Base-by-base conservation (phyloP, 2,113 vertebrate species). In the Ophthalmolycus amberensis region DNA sequence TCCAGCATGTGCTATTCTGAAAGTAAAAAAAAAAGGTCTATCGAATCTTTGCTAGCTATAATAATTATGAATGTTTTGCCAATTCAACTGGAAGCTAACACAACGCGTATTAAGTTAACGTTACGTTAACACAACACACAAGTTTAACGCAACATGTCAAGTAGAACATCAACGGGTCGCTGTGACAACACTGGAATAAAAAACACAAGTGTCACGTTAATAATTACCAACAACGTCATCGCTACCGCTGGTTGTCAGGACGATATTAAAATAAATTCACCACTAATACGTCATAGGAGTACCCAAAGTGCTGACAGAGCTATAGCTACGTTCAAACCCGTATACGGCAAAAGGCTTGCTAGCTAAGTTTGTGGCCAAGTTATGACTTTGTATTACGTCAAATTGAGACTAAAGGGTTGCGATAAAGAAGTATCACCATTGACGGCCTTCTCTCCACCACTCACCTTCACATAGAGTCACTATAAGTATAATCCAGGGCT, bases 401-500 rank as follows among this genome's bases (percentile, higher is more conserved):
- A 89, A 71, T 84, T 46, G 40, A 66, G 80, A 89, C 78, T 86
- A 65, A 29, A 66, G 68, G 12, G 52, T 64, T 87, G 5, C 25
- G 27, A 10, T 67, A n/a, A 22, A 83, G 46, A 63, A 62, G 64
- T 42, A 68, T 20, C 3, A n/a, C 50, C 4, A 38, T 11, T 15
- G 16, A 9, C 52, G 62, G 22, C 27, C 22, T 14, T 58, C 25
- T 4, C 2, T 40, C 44, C n/a, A 3, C 0, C 22, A 66, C 94
- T 93, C 84, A 96, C 95, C 95, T 96, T 96, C 95, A 95, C 94
- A 91, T 90, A 93, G 92, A 95, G 92, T 95, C 91, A 85, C 90
- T 91, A 86, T 89, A 87, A 88, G 82, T 94, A 89, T 90, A 91
- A 95, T 95, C 94, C 94, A 92, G 88, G 91, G 92, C 93, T 94